Percentiles rank a stretch among this genome's conserved stretches.
These are phyloP conservation scores for Cheilosia soror DNA, from an alignment of 2,888 invertebrate species.

Conservation along the genomic window DNA sequence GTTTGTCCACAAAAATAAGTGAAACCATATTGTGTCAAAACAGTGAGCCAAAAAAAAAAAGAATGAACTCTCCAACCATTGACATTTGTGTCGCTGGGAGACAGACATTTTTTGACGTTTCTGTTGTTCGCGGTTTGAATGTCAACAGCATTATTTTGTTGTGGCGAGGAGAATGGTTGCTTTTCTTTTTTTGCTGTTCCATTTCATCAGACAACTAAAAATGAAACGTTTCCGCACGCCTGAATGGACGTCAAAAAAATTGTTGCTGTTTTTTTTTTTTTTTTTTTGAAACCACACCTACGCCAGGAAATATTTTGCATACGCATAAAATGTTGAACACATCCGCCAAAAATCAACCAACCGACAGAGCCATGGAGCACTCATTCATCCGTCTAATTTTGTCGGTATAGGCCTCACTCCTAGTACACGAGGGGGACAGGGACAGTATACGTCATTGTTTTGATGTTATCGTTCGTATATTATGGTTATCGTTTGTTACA, in stretches of 20 bases:
- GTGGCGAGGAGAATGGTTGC: slow-evolving; percentile 30
- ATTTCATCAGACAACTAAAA: slow-evolving; percentile 13
- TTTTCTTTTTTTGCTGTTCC: slow-evolving; percentile 17
- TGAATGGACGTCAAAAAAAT: slow-evolving; percentile 66
- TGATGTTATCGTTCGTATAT: slow-evolving; percentile 59
- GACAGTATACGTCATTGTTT: slow-evolving; percentile 60
- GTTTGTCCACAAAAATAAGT: slow-evolving; percentile 32
- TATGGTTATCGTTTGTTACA: slow-evolving; percentile 68
- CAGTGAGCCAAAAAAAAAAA: slow-evolving; percentile 26
- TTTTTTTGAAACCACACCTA: slow-evolving; percentile 40
- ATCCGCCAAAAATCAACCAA: slow-evolving; percentile 71
- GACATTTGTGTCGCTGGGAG: slow-evolving; percentile 9
- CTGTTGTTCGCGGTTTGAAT: slow-evolving; percentile 66
- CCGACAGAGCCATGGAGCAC: slow-evolving; percentile 39
- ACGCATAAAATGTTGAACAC: slow-evolving; percentile 53
- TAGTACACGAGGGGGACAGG: background rate
- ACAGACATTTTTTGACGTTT: slow-evolving; percentile 69
- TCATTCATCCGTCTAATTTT: slow-evolving; percentile 70
- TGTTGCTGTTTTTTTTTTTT: slow-evolving; percentile 34
- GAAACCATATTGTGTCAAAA: slow-evolving; percentile 56
- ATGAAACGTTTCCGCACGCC: slow-evolving; percentile 39
- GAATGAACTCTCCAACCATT: slow-evolving; percentile 12
- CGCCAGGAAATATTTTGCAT: slow-evolving; percentile 66
- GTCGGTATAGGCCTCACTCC: slow-evolving; percentile 16
- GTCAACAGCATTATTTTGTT: slow-evolving; percentile 63